phyloP scores from a whole-genome alignment of 2,888 invertebrate species.

The Seira musarum region DNA sequence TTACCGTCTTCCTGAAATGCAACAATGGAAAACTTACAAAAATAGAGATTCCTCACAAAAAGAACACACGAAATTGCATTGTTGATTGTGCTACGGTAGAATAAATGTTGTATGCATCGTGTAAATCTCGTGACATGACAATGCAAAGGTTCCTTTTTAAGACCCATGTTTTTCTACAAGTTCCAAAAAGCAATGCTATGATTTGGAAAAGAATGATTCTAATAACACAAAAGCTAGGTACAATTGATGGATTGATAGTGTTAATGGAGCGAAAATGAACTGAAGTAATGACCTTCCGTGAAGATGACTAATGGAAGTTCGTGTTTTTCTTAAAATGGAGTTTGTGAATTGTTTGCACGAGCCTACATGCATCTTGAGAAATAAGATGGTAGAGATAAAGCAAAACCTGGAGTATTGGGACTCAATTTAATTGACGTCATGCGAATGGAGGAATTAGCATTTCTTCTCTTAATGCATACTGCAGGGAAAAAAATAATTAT shows the following conservation, averaged over 20 bases:
- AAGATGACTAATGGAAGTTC: constrained; percentile 51
- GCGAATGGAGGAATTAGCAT: background rate
- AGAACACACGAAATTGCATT: too few relatives aligned
- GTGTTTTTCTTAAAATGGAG: constrained; percentile 47
- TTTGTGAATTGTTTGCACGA: background rate
- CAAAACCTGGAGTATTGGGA: background rate
- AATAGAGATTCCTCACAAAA: too few relatives aligned
- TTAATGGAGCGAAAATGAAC: constrained; percentile 32
- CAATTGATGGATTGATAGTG: constrained; percentile 35
- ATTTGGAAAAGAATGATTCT: background rate
- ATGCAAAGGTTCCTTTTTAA: constrained; percentile 52
- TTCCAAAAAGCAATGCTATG: background rate
- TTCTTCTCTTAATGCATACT: background rate
- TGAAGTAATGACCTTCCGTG: constrained; percentile 41
- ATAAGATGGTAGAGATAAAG: background rate
- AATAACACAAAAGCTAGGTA: background rate
- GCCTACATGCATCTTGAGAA: background rate
- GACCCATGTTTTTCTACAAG: constrained; percentile 25
- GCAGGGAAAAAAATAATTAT: too few relatives aligned
- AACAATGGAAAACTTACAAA: too few relatives aligned
- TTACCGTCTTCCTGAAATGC: background rate
- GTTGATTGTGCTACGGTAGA: too few relatives aligned
- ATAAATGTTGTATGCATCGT: background rate
- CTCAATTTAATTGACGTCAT: constrained; percentile 1
- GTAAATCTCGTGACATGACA: constrained; percentile 36